phyloP scores from a whole-genome alignment of 1,140 invertebrate genomes.

The Episyrphus balteatus region DNA sequence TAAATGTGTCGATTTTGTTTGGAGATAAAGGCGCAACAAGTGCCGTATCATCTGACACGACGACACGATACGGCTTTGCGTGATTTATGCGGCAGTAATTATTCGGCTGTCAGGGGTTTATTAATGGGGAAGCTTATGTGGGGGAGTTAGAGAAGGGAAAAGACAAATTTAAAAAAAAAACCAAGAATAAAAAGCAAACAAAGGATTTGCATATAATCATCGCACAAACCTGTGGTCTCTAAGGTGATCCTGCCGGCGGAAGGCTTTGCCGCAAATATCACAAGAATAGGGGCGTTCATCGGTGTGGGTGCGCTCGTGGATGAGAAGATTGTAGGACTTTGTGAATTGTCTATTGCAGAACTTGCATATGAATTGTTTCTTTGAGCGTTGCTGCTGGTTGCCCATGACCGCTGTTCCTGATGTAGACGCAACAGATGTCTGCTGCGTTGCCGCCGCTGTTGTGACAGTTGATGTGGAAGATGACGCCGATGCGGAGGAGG shows the following conservation, averaged over 20 bases:
- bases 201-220: slow-evolving; percentile 6
- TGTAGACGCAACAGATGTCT: slow-evolving; percentile 4
- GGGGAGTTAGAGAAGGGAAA: neutral
- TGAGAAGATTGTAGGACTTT: slow-evolving; percentile 95
- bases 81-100: no score
- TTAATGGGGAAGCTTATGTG: neutral
- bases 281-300: slow-evolving; percentile 97
- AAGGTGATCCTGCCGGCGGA: slow-evolving; percentile 90
- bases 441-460: neutral
- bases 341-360: slow-evolving; percentile 96
- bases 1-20: no score
- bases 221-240: slow-evolving; percentile 82
- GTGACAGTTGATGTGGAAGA: slow-evolving; percentile 3
- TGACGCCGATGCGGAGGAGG: slow-evolving; percentile 6
- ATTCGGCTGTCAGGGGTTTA: neutral
- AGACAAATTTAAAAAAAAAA: neutral
- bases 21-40: no score
- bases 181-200: slow-evolving; percentile 1
- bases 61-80: no score
- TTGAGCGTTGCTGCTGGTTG: slow-evolving; percentile 55
- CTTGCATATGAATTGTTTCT: slow-evolving; percentile 96
- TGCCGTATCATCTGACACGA: no score
- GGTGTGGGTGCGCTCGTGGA: slow-evolving; percentile 95
- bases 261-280: slow-evolving; percentile 95
- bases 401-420: slow-evolving; percentile 37